These are phyloP conservation scores for Fulmarus glacialis DNA, from an alignment of 2,113 vertebrate species.

Conservation along the genomic window DNA sequence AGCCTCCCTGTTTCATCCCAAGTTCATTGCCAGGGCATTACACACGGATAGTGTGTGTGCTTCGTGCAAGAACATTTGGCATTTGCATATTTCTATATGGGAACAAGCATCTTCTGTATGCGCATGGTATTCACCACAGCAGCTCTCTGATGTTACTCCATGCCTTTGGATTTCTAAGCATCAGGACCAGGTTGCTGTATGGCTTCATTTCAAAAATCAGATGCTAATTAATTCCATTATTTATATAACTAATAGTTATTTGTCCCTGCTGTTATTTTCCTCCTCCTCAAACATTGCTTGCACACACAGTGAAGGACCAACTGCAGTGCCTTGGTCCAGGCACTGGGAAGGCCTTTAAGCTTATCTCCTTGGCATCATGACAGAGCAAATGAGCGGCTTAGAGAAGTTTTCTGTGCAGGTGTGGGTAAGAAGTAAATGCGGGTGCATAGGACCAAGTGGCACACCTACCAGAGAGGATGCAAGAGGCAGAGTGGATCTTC, in stretches of 20 bases:
- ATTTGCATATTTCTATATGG: neutral
- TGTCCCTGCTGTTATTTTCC: neutral
- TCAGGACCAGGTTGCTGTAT: neutral
- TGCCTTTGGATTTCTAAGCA: neutral
- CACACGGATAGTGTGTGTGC: neutral
- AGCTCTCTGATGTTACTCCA: neutral
- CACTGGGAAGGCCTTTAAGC: neutral
- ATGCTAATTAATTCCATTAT: conserved; percentile 32
- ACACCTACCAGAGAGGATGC: neutral
- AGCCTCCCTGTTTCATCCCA: neutral
- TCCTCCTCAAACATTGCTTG: neutral
- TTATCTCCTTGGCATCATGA: neutral
- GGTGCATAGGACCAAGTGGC: neutral
- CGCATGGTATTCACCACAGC: neutral
- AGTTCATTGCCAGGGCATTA: neutral
- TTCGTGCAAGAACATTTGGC: neutral
- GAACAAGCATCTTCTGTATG: neutral
- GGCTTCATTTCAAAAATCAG: neutral
- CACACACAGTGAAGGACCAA: neutral
- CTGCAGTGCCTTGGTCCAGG: neutral
- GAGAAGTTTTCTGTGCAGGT: neutral
- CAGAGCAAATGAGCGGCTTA: neutral
- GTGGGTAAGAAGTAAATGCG: neutral
- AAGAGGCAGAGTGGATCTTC: neutral
- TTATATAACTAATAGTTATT: conserved; percentile 26